Conservation (phyloP, 2,113 vertebrate species). For the Scartelaos histophorus region DNA sequence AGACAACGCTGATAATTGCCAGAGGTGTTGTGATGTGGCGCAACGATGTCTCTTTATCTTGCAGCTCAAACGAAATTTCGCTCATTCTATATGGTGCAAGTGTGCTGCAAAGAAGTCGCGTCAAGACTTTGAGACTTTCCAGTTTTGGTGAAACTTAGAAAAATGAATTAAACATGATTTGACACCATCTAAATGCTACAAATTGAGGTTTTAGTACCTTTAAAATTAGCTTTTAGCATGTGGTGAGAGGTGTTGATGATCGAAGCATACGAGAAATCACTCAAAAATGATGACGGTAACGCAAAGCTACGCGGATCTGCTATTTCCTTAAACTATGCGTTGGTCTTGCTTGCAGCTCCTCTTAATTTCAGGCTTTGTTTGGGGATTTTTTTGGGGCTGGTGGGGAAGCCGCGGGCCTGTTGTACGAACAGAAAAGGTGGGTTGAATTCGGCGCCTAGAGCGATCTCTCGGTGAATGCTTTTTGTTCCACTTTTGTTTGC, state of each 20-base stretch:
- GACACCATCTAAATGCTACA: slow-evolving; percentile 42
- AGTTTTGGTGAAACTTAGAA: slow-evolving; percentile 58
- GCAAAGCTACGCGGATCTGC: slow-evolving; percentile 32
- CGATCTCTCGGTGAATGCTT: slow-evolving; percentile 50
- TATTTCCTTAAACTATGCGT: slow-evolving; percentile 39
- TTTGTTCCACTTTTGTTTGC: slow-evolving; percentile 51
- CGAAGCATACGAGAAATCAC: slow-evolving; percentile 40
- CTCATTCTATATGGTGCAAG: slow-evolving; percentile 23
- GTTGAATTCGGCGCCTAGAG: slow-evolving; percentile 64
- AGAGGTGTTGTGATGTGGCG: slow-evolving; percentile 41
- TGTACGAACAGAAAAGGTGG: slow-evolving; percentile 70
- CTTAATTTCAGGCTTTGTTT: slow-evolving; percentile 81
- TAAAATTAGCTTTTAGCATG: slow-evolving; percentile 45
- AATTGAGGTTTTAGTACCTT: slow-evolving; percentile 43
- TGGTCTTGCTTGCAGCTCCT: slow-evolving; percentile 68
- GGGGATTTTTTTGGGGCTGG: slow-evolving; percentile 69
- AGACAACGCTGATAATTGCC: slow-evolving; percentile 50
- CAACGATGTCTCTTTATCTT: slow-evolving; percentile 42
- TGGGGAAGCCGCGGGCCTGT: slow-evolving; percentile 72
- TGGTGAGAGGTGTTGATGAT: slow-evolving; percentile 46
- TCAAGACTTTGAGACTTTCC: slow-evolving; percentile 45
- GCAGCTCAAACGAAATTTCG: slow-evolving; percentile 42
- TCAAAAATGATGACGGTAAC: slow-evolving; percentile 45
- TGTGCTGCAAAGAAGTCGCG: slow-evolving; percentile 36
- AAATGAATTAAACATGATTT: slow-evolving; percentile 65